Base-by-base conservation (phyloP, 2,888 invertebrate genomes). In the Perithous albicinctus region DNA sequence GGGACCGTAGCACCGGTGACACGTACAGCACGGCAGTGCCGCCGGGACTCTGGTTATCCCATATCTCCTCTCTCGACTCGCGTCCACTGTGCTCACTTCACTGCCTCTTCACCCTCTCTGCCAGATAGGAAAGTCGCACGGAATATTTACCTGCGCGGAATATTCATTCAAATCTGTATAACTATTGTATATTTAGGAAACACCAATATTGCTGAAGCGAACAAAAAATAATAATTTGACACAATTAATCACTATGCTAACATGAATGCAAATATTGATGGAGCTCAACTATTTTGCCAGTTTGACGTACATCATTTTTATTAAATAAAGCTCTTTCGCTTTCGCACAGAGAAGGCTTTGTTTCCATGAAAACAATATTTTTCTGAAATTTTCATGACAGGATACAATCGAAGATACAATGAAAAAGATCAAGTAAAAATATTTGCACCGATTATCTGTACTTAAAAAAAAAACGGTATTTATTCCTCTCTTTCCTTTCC, bases 1-100 rank as follows among this genome's bases (percentile, higher is more conserved):
- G 63, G 54, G 72, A 74, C 78, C 59, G 38, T 26, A 32, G 15
- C 56, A 63, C 20, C 69, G 64, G 74, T 74, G 70, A 59, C 73
- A 80, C 76, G 48, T 32, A 76, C 56, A 23, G 54, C n/a, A 35
- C 48, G 23, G 18, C 8, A 20, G 29, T 51, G 38, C 38, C 48
- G 7, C 26, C 69, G 38, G 23, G 38, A 23, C 38, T 41, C 35
- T n/a, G 38, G 54, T 69, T 54, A 54, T 18, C 32, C 8, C 35
- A 23, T 26, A 43, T 43, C 61, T 41, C 67, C 20, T 69, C 26
- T 29, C 56, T 54, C 67, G 18, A 38, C 26, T 35, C 32, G 20
- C 48, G 32, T 18, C 63, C 29, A 61, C 54, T 51, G 41, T 64
- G 20, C 8, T 59, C 64, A 73, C 32, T 79, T 29, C 61, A 61